Conservation (phyloP, 2,113 vertebrate species). For the Cnemophilus loriae region DNA sequence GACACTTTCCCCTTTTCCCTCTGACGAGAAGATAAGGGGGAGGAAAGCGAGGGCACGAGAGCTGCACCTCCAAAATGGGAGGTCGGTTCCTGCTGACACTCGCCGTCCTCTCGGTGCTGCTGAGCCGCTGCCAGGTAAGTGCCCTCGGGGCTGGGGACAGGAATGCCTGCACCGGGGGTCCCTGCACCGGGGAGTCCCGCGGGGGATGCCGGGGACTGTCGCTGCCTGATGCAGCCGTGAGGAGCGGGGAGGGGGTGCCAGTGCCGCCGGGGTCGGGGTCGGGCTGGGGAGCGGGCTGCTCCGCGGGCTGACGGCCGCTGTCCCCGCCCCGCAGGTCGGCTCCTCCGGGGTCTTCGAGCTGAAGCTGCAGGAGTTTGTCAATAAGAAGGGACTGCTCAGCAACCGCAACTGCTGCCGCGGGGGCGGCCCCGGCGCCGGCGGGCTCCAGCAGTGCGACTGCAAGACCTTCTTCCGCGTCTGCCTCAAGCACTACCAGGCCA, state of each 20-base stretch:
- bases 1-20: background rate
- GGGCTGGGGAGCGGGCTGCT: background rate
- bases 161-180: background rate
- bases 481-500: slow-evolving; percentile 96
- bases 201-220: background rate
- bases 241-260: background rate
- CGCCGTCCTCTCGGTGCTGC: slow-evolving; percentile 78
- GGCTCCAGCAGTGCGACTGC: slow-evolving; percentile 90
- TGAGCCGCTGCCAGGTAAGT: slow-evolving; percentile 89
- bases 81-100: slow-evolving; percentile 79
- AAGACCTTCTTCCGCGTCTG: slow-evolving; percentile 97
- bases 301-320: background rate
- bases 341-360: slow-evolving; percentile 95
- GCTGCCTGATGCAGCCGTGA: background rate
- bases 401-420: slow-evolving; percentile 90
- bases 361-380: slow-evolving; percentile 97
- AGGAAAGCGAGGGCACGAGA: slow-evolving; percentile 2
- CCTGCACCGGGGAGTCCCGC: background rate
- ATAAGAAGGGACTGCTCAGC: slow-evolving; percentile 88
- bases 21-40: background rate
- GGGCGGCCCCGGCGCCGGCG: slow-evolving; percentile 69
- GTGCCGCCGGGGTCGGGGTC: background rate
- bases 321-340: slow-evolving; percentile 76
- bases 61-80: slow-evolving; percentile 82
- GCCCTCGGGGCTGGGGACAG: background rate